Base-by-base conservation (phyloP, 2,797 vertebrate genomes). In the Acanthiza pusilla region DNA sequence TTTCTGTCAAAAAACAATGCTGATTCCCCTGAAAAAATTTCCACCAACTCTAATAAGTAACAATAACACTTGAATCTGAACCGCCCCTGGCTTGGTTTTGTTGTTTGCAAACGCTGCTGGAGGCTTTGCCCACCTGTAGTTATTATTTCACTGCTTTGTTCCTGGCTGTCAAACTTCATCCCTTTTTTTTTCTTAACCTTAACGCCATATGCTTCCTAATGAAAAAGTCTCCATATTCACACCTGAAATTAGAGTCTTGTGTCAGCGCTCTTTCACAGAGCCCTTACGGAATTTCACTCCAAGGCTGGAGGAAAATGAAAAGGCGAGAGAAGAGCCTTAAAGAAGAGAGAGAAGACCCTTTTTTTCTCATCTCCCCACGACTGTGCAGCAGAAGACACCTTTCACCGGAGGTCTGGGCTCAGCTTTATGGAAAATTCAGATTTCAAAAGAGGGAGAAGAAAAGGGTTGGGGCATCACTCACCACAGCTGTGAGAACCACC, bases 51-150 rank as follows among this genome's bases (percentile, higher is more conserved):
- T 86, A 88, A 89, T 92, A 96, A 94, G 88, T 73, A 93, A 91
- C 94, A 91, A 76, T 92, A 96, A 95, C 94, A 93, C 89, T 88
- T 88, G 80, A 89, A 93, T 89, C 70, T 79, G 73, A 93, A 91
- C 82, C 22, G 26, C 94, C 91, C 82, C 85, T 92, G 85, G 89
- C 85, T 96, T 70, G 73, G 87, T 91, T 96, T 93, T 93, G 92
- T 86, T 95, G 95, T 95, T 93, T 95, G 96, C 94, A 95, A 96
- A 93, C 96, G 53, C 94, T 95, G 96, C 92, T 96, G 96, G 95
- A 97, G 88, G 88, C 88, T 96, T 96, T 92, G 94, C 95, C 96
- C 96, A 96, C 96, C 94, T 95, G 95, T 95, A 96, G 94, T 96
- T 96, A 89, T 90, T 93, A 96, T 84, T 94, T 92, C 95, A 95